Evolutionary conservation across 2,797 vertebrate genomes (phyloP).

Genomic region (Mastacembelus armatus): DNA sequence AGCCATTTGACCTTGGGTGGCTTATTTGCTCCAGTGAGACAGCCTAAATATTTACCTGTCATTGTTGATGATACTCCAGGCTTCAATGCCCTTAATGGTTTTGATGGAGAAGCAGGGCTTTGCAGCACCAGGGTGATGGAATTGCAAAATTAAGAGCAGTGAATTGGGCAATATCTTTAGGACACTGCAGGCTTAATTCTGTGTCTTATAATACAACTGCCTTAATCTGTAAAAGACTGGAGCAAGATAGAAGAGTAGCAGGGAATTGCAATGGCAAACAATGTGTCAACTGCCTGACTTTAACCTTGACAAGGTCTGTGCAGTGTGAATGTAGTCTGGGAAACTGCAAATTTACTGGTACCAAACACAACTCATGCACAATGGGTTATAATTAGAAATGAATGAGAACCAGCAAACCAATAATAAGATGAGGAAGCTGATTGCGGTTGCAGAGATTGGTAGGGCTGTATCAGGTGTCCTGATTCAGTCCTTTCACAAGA

Average conservation of each 20-base stretch:
- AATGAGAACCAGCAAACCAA: neutral
- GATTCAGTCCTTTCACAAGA: neutral
- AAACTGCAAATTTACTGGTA: conserved; percentile 26
- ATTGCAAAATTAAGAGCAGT: conserved; percentile 82
- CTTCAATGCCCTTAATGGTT: conserved; percentile 80
- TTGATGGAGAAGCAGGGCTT: conserved; percentile 82
- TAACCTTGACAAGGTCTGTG: conserved; percentile 75
- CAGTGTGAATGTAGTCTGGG: conserved; percentile 28
- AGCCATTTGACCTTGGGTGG: conserved; percentile 79
- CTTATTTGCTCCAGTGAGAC: conserved; percentile 81
- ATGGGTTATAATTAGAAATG: conserved; percentile 17
- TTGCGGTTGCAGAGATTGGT: neutral
- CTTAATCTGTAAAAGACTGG: conserved; percentile 76
- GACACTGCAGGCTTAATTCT: conserved; percentile 79
- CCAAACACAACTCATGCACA: conserved; percentile 12
- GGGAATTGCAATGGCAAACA: conserved; percentile 79
- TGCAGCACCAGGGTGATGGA: conserved; percentile 74
- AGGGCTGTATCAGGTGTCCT: neutral
- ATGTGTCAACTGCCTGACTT: conserved; percentile 69
- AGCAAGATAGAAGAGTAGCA: conserved; percentile 72
- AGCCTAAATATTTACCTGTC: conserved; percentile 87
- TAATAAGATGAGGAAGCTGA: neutral
- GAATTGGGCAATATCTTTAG: conserved; percentile 81
- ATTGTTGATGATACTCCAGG: conserved; percentile 83
- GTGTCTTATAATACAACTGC: conserved; percentile 78